A percentile compares a stretch with the other conserved stretches of the same genome.
Evolutionary conservation across 2,113 vertebrate genomes (phyloP).

Genomic region (Numenius arquata): DNA sequence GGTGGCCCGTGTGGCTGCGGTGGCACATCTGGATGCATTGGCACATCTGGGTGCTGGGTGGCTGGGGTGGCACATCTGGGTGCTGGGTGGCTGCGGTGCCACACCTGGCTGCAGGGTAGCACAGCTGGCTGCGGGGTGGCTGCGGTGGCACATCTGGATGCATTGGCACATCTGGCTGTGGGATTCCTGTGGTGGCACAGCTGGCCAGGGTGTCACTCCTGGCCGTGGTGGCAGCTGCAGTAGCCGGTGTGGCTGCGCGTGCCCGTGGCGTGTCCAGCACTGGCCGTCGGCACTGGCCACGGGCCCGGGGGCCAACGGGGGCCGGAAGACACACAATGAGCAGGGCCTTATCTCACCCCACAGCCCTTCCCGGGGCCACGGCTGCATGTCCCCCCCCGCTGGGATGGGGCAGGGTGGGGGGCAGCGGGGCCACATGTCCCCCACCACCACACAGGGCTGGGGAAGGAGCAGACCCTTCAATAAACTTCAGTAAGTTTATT

Average conservation of each 20-base stretch:
- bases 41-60: too few relatives aligned
- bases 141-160: neutral
- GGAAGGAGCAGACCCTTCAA: neutral
- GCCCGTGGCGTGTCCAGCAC: neutral
- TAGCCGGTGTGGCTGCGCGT: neutral
- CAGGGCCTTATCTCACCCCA: neutral
- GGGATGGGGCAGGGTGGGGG: neutral
- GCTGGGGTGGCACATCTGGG: accelerated
- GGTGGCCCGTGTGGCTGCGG: too few relatives aligned
- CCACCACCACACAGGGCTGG: neutral
- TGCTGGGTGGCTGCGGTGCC: neutral
- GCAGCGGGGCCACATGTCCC: neutral
- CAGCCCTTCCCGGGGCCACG: neutral
- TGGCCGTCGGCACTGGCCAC: neutral
- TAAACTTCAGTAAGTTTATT: conserved; percentile 28
- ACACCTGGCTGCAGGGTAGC: neutral
- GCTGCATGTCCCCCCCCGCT: neutral
- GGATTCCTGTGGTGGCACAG: accelerated
- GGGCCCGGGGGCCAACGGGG: neutral
- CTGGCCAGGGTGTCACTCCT: accelerated
- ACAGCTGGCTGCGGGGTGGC: too few relatives aligned
- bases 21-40: neutral
- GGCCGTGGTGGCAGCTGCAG: neutral
- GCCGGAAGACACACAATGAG: conserved; percentile 51
- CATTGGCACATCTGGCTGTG: accelerated